Conservation (phyloP, 1,140 invertebrate genomes). For the Latrodectus geometricus region DNA sequence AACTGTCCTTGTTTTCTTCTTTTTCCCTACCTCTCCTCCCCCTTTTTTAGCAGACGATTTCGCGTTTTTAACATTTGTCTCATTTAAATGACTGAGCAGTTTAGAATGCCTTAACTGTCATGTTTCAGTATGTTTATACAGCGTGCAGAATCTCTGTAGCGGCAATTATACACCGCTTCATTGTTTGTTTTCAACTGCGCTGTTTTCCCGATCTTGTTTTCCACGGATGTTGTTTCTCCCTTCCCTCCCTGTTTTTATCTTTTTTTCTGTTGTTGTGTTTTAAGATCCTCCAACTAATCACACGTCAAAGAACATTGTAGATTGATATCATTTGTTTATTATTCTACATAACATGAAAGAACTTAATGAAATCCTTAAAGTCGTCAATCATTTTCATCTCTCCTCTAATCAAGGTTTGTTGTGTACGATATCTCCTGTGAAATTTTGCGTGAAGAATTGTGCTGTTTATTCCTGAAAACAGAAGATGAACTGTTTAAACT, state of each 20-base stretch:
- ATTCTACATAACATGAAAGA: too few relatives aligned
- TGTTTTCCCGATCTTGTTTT: not conserved
- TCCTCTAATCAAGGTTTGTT: too few relatives aligned
- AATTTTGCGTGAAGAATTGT: too few relatives aligned
- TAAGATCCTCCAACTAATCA: not conserved
- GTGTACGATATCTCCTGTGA: too few relatives aligned
- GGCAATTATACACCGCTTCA: not conserved
- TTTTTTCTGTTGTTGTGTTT: not conserved
- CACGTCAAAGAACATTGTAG: too few relatives aligned
- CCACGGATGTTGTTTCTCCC: not conserved
- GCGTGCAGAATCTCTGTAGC: not conserved
- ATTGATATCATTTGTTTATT: too few relatives aligned
- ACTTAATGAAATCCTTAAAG: too few relatives aligned
- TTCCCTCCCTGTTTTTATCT: not conserved
- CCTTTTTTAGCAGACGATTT: not conserved
- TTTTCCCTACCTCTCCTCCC: slow-evolving; percentile 13
- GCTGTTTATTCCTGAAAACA: too few relatives aligned
- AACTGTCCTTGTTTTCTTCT: slow-evolving; percentile 4
- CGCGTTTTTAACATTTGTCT: not conserved
- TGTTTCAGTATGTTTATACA: not conserved
- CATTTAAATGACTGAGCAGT: not conserved
- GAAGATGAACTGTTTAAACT: too few relatives aligned
- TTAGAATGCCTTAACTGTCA: not conserved
- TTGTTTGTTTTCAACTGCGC: not conserved
- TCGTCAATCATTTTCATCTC: too few relatives aligned